phyloP scores from a whole-genome alignment of 2,113 vertebrate species.

The Reinhardtius hippoglossoides region DNA sequence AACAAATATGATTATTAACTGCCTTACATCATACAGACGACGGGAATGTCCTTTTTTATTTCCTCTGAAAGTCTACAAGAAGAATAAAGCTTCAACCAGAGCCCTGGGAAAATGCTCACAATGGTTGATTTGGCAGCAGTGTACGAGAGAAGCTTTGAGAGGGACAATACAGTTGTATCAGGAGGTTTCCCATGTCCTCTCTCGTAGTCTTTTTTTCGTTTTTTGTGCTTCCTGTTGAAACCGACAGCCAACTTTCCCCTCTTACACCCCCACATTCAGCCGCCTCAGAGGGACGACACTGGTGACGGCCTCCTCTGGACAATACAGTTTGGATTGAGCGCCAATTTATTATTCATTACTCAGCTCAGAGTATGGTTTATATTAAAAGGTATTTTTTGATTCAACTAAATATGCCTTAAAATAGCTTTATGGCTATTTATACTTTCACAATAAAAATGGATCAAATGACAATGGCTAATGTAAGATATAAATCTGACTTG shows the following conservation, averaged over 20 bases:
- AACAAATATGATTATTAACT: conserved; percentile 69
- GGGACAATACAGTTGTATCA: conserved; percentile 68
- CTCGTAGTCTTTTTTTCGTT: conserved; percentile 61
- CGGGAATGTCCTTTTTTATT: conserved; percentile 67
- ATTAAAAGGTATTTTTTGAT: background rate
- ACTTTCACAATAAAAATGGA: background rate
- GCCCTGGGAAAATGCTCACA: conserved; percentile 64
- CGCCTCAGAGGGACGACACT: conserved; percentile 56
- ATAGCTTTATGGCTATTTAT: background rate
- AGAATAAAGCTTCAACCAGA: conserved; percentile 70
- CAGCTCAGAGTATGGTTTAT: conserved; percentile 8
- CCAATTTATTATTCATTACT: conserved; percentile 23
- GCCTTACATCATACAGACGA: conserved; percentile 44
- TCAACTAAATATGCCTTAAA: background rate
- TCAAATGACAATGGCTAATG: background rate
- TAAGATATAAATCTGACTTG: background rate
- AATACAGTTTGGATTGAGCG: conserved; percentile 62
- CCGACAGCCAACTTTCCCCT: conserved; percentile 65
- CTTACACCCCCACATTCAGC: conserved; percentile 47
- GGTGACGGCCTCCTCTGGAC: conserved; percentile 51
- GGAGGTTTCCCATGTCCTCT: conserved; percentile 72
- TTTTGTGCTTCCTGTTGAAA: conserved; percentile 75
- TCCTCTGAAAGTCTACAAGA: conserved; percentile 71
- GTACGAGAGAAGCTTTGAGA: conserved; percentile 77
- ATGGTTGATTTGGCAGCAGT: conserved; percentile 71